Evolutionary conservation across 2,113 vertebrate genomes (phyloP).

Genomic region (Rhinolophus ferrumequinum): DNA sequence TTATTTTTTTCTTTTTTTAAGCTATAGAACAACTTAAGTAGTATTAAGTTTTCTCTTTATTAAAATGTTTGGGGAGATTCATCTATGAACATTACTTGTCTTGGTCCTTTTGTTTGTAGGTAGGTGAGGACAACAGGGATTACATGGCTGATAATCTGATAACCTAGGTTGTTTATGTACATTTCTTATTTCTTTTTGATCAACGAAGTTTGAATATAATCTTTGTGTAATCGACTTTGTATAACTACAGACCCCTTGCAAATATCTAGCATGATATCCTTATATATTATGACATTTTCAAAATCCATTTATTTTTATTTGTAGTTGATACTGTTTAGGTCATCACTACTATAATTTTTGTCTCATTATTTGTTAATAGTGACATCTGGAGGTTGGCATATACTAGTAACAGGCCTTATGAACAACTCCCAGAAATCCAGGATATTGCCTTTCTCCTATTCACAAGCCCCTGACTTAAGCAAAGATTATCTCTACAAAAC

Average conservation of each 20-base stretch:
- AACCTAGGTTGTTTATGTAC: background rate
- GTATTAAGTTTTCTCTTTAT: background rate
- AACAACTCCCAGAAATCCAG: background rate
- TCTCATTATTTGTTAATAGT: background rate
- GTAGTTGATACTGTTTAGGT: background rate
- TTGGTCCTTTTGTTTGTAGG: background rate
- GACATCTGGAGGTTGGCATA: background rate
- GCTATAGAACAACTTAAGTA: background rate
- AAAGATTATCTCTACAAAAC: background rate
- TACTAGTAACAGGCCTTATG: background rate
- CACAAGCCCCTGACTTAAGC: background rate
- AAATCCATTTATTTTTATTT: background rate
- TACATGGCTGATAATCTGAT: background rate
- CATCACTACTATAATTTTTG: background rate
- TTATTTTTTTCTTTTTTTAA: background rate
- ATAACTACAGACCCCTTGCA: background rate
- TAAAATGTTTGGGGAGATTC: background rate
- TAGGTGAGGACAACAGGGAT: background rate
- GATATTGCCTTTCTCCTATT: constrained; percentile 19
- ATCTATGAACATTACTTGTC: background rate
- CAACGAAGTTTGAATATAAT: background rate
- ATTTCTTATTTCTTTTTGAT: background rate
- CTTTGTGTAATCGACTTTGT: background rate
- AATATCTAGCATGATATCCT: background rate
- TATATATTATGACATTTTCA: background rate